Percentiles rank a stretch among this genome's conserved stretches.
Conservation (phyloP, 2,888 invertebrate species). For the Aquatica leii region DNA sequence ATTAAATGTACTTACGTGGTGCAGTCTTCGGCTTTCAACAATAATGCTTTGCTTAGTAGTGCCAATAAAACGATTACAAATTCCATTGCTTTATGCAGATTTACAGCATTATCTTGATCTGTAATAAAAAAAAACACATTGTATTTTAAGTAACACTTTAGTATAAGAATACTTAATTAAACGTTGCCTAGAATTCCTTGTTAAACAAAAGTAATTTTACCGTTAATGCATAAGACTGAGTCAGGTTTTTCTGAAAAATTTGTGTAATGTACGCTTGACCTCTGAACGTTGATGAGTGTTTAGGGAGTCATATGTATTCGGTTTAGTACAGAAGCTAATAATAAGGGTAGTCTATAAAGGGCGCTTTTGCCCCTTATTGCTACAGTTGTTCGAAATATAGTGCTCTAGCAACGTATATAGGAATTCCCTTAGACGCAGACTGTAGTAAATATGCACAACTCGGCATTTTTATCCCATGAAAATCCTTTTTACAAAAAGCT, state of each 20-base stretch:
- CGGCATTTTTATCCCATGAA: constrained; percentile 30
- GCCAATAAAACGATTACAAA: constrained; percentile 45
- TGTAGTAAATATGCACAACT: constrained; percentile 29
- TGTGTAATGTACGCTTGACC: constrained; percentile 24
- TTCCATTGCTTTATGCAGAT: constrained; percentile 47
- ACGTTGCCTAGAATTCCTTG: too few species aligned
- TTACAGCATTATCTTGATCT: constrained; percentile 40
- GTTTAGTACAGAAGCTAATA: constrained; percentile 33
- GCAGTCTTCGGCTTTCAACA: constrained; percentile 51
- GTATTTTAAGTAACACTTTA: too few species aligned
- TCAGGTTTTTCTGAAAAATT: constrained; percentile 2
- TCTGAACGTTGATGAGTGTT: constrained; percentile 35
- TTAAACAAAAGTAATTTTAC: not conserved
- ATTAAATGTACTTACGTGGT: constrained; percentile 50
- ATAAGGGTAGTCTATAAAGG: constrained; percentile 35
- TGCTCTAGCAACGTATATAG: constrained; percentile 13
- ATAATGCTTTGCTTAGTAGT: constrained; percentile 46
- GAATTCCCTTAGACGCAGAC: constrained; percentile 26
- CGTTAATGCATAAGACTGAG: not conserved
- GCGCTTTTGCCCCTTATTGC: constrained; percentile 24
- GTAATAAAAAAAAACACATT: constrained; percentile 27
- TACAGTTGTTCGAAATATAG: constrained; percentile 16
- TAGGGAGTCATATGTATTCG: constrained; percentile 32
- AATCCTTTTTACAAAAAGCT: constrained; percentile 20
- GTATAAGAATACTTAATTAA: too few species aligned